These are phyloP conservation scores for Morpho deidamia DNA, from an alignment of 2,888 invertebrate genomes.

Conservation along the genomic window DNA sequence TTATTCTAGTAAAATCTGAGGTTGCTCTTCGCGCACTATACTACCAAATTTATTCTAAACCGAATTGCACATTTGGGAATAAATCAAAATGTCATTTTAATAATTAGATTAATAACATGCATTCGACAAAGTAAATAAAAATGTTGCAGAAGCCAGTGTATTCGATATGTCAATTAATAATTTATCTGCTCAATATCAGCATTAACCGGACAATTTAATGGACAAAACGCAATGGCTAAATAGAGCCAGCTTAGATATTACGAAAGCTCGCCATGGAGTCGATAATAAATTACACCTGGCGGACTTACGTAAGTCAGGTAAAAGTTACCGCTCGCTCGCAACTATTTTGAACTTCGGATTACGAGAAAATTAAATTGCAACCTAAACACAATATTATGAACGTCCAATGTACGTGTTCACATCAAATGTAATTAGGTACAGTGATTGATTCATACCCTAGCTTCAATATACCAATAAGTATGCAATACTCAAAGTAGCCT, in stretches of 20 bases:
- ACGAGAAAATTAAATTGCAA: constrained; percentile 25
- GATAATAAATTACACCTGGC: constrained; percentile 71
- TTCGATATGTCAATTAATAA: not conserved
- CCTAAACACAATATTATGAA: constrained; percentile 20
- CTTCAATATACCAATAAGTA: constrained; percentile 18
- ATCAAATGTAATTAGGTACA: constrained; percentile 20
- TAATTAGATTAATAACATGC: too few species aligned
- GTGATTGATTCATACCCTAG: constrained; percentile 19
- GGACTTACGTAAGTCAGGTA: constrained; percentile 66
- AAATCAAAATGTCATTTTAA: too few species aligned
- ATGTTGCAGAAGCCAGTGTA: too few species aligned
- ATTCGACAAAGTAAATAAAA: too few species aligned
- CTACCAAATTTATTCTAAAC: too few species aligned
- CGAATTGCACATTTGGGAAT: too few species aligned
- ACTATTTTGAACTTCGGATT: constrained; percentile 62
- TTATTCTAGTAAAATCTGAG: too few species aligned
- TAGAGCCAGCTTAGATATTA: constrained; percentile 55
- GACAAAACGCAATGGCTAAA: constrained; percentile 13
- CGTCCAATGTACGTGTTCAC: constrained; percentile 9
- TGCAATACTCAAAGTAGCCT: constrained; percentile 37
- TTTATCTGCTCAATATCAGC: constrained; percentile 2
- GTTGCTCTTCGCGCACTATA: too few species aligned
- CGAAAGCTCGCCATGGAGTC: constrained; percentile 68
- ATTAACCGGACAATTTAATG: constrained; percentile 1
- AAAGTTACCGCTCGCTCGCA: constrained; percentile 66